phyloP scores from a whole-genome alignment of 2,113 vertebrate genomes.

The Leptosomus discolor region DNA sequence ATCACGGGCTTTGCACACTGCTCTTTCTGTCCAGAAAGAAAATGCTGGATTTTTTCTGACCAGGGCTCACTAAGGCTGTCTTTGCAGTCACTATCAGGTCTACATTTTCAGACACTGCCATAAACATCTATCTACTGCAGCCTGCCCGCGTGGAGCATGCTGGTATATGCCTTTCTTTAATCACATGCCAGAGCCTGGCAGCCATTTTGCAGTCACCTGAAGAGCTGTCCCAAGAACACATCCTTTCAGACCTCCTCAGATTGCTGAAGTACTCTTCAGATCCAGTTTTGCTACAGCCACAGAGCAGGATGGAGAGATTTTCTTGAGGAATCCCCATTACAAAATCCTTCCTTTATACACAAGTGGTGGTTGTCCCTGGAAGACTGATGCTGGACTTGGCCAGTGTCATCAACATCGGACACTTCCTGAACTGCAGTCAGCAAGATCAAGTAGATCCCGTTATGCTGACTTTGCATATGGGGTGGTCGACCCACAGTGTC shows the following conservation, averaged over 20 bases:
- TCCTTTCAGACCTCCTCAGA: neutral
- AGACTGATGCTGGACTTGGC: neutral
- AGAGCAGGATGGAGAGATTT: neutral
- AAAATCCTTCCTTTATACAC: neutral
- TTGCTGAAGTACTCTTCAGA: neutral
- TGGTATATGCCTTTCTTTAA: neutral
- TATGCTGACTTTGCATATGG: neutral
- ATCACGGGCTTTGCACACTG: neutral
- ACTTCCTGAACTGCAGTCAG: neutral
- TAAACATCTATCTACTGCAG: neutral
- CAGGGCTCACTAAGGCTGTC: neutral
- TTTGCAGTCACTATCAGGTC: neutral
- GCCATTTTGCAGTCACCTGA: neutral
- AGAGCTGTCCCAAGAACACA: neutral
- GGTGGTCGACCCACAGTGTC: neutral
- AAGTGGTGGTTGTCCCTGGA: neutral
- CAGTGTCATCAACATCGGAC: neutral
- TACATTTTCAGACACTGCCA: neutral
- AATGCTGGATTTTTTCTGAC: neutral
- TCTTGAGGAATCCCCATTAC: neutral
- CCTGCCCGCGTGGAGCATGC: neutral
- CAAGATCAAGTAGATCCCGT: neutral
- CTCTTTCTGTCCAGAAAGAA: neutral
- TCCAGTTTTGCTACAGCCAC: neutral
- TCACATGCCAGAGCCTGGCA: neutral